phyloP scores from a whole-genome alignment of 2,888 invertebrate species.

The Mesorhabditis sp. region DNA sequence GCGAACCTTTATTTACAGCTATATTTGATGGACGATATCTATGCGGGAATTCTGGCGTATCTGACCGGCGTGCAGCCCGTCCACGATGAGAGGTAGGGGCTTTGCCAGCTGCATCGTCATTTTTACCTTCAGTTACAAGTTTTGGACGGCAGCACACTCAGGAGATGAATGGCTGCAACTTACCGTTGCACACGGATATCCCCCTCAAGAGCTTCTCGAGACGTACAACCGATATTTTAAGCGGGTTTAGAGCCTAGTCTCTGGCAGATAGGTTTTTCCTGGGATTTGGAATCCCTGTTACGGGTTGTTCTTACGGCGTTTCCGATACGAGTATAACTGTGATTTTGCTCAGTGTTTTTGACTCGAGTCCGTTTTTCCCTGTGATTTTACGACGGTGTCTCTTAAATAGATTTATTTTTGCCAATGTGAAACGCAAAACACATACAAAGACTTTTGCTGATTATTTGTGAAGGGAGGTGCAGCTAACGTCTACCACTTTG shows the following conservation, averaged over 20 bases:
- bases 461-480: too few relatives aligned
- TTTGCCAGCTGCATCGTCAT: constrained; percentile 19
- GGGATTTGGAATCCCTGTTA: too few relatives aligned
- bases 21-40: constrained; percentile 51
- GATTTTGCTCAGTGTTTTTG: not conserved
- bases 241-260: not conserved
- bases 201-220: constrained; percentile 12
- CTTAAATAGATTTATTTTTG: too few relatives aligned
- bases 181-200: constrained; percentile 22
- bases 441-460: too few relatives aligned
- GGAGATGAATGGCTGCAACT: constrained; percentile 11
- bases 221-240: constrained; percentile 13
- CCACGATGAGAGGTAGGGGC: constrained; percentile 32
- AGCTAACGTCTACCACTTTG: too few relatives aligned
- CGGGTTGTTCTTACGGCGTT: too few relatives aligned
- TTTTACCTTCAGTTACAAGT: constrained; percentile 6
- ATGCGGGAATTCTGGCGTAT: constrained; percentile 41
- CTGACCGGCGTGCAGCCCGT: constrained; percentile 15
- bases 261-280: too few relatives aligned
- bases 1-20: constrained; percentile 17
- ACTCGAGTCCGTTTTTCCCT: not conserved
- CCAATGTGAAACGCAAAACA: too few relatives aligned
- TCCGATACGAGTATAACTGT: not conserved
- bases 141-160: not conserved
- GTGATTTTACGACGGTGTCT: not conserved